A percentile compares a stretch with the other conserved stretches of the same genome.
These are phyloP conservation scores for Geophilus truncorum DNA, from an alignment of 2,888 invertebrate genomes.

Conservation along the genomic window DNA sequence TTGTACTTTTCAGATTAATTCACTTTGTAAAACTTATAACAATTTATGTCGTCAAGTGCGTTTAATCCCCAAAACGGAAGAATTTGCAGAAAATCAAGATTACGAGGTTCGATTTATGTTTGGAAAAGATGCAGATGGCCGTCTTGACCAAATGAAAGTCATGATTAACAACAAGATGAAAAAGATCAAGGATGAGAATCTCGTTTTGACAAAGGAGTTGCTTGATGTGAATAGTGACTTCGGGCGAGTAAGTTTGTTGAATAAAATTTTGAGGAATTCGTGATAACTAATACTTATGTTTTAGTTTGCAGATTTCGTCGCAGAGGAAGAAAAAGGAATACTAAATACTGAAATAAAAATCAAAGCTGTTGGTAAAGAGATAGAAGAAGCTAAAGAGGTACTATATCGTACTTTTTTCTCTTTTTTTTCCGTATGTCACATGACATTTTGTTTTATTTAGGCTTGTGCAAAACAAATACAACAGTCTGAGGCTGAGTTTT, in stretches of 20 bases:
- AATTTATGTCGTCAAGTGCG: background rate
- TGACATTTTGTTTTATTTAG: background rate
- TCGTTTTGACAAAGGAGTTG: background rate
- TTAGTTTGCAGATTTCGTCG: background rate
- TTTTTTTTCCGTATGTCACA: too few species aligned
- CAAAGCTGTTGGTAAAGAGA: background rate
- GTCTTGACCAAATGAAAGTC: background rate
- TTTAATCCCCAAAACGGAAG: background rate
- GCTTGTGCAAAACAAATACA: background rate
- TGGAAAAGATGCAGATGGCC: background rate
- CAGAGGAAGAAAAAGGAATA: background rate
- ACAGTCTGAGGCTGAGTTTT: background rate
- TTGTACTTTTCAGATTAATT: background rate
- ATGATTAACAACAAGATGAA: background rate
- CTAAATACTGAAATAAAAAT: background rate
- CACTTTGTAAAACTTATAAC: background rate
- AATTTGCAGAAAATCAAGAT: background rate
- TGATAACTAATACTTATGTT: background rate
- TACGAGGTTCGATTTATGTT: background rate
- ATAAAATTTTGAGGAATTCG: too few species aligned
- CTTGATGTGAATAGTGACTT: background rate
- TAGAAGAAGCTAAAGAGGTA: background rate
- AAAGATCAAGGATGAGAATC: background rate
- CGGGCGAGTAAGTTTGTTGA: background rate
- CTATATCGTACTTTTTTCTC: too few species aligned